phyloP scores from a whole-genome alignment of 2,888 invertebrate genomes.

The Eumacrocentrus americanus region DNA sequence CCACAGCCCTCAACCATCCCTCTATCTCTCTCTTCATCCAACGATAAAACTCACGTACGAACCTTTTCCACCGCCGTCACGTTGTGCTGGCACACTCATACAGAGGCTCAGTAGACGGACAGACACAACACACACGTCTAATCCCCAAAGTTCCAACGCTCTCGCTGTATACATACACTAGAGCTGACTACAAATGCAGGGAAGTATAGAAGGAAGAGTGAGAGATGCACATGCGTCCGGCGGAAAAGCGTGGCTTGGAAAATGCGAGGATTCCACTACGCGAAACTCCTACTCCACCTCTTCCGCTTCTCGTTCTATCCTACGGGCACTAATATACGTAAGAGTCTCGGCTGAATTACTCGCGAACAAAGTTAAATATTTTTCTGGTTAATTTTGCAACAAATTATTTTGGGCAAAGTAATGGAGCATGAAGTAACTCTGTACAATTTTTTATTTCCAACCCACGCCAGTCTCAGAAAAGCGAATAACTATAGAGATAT shows the following conservation, averaged over 20 bases:
- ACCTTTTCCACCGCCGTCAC: constrained; percentile 18
- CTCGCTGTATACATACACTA: constrained; percentile 20
- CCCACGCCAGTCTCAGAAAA: too few relatives aligned
- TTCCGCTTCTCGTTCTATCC: background rate
- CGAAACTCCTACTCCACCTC: background rate
- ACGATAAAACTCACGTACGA: constrained; percentile 33
- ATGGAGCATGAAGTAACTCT: too few relatives aligned
- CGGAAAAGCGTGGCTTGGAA: constrained; percentile 40
- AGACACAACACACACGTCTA: constrained; percentile 30
- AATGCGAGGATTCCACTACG: constrained; percentile 7
- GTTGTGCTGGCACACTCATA: constrained; percentile 20
- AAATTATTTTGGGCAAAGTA: too few relatives aligned
- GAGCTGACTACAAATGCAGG: constrained; percentile 25
- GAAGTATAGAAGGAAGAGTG: constrained; percentile 41
- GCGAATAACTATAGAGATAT: too few relatives aligned
- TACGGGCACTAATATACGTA: too few relatives aligned
- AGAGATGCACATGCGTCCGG: constrained; percentile 49
- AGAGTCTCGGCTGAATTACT: background rate
- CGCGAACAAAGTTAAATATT: too few relatives aligned
- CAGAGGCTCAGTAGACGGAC: constrained; percentile 15
- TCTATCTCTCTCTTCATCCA: constrained; percentile 18
- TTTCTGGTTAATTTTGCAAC: too few relatives aligned
- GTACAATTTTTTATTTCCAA: too few relatives aligned
- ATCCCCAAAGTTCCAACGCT: constrained; percentile 34
- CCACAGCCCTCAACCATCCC: constrained; percentile 24